Base-by-base conservation (phyloP, 2,113 vertebrate genomes). In the Dolichotis patagonum region DNA sequence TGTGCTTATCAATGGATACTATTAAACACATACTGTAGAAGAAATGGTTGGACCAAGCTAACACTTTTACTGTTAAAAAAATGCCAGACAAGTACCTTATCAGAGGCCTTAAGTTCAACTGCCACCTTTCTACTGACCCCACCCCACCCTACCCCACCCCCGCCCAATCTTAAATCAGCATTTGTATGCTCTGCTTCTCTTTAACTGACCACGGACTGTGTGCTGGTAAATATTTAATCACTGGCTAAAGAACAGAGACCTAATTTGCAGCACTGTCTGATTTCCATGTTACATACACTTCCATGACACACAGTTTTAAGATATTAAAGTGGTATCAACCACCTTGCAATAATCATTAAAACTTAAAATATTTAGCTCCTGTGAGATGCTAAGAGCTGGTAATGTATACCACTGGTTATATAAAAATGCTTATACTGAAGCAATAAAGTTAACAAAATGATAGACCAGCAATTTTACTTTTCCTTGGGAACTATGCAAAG, bases 401-500 rank as follows among this genome's bases (percentile, higher is more conserved):
- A 77, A 92, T 13, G 41, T 16, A 60, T n/a, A 92, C 7, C 16
- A 85, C 30, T 73, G 30, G 22, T 71, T 73, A 10, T 62, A n/a
- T 67, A 85, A 13, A 87, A 77, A 85, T 46, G 14, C 20, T 67
- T 63, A 54, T 73, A 69, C 38, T 94, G 54, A 69, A 60, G 46
- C 77, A 52, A 60, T 85, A 85, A 83, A 84, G n/a, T 60, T 28
- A 77, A 84, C 28, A 32, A 84, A 65, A 30, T 46, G 3, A 89
- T 77, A 32, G 28, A 84, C 14, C 26, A 85, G 32, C 14, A 85
- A 81, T 81, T 91, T 46, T 63, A 3, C 83, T 67, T 81, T 85
- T 62, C 93, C 78, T 60, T 85, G 12, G 83, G 30, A 75, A 90
- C 49, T 75, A 91, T n/a, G 46, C 7, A 91, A 77, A 91, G 83